Base-by-base conservation (phyloP, 2,113 vertebrate genomes). In the Trichechus manatus region DNA sequence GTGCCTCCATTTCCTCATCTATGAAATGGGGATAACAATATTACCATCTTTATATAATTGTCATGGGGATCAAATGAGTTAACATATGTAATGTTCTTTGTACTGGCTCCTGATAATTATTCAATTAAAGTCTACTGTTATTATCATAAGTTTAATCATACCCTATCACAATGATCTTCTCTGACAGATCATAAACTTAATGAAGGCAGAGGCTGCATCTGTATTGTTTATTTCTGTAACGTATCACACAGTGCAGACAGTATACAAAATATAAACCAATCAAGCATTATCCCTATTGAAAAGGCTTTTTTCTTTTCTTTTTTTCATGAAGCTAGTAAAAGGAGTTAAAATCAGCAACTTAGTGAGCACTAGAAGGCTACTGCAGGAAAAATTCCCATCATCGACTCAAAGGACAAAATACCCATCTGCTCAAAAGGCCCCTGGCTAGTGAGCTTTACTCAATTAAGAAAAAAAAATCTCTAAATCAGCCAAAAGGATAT, bases 331-430 rank as follows among this genome's bases (percentile, higher is more conserved):
- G 39, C 19, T 23, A 84, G 20, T 68, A 42, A 89, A 70, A 25
- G 31, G 14, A 92, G 63, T 88, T 84, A 87, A 27, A 56, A 31
- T 75, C 6, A 81, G n/a, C 59, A 86, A 25, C 33, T 64, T 63
- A 31, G 7, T 61, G 42, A 78, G 5, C 74, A 91, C 70, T 91
- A 95, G 29, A 80, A 87, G 13, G 20, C 19, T 36, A 27, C 6
- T 29, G 6, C 39, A 87, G 70, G 29, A 85, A 78, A 81, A 81
- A 85, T 36, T 79, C 23, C 42, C 79, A n/a, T 80, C 3, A 0
- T 42, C 94, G 75, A 15, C 64, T 88, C 47, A 70, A 88, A 96
- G 66, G 19, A 93, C 74, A 95, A 87, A 90, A 74, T 47, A 44
- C 13, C 5, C 29, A 77, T 47, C 87, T 87, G 50, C 64, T 97